Percentiles rank a stretch among this genome's conserved stretches.
phyloP scores from a whole-genome alignment of 2,113 vertebrate genomes.

The Athene noctua region DNA sequence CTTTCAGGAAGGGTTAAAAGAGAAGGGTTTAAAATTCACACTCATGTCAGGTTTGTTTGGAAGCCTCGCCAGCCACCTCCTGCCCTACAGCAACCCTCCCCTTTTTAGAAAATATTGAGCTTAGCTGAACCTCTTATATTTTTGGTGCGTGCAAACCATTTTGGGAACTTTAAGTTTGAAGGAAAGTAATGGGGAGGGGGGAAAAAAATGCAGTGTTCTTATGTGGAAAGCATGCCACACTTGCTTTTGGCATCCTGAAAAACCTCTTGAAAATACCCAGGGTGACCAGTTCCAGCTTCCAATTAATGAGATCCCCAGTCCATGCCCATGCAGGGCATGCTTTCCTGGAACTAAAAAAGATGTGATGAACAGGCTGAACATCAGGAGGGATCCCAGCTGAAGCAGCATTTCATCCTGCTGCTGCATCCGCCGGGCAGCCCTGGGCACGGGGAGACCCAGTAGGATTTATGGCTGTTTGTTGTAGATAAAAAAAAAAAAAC shows the following conservation, averaged over 20 bases:
- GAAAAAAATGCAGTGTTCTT: not conserved
- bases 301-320: not conserved
- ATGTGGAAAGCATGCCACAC: fast-evolving
- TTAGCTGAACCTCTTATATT: not conserved
- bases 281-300: not conserved
- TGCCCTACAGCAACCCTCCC: not conserved
- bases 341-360: not conserved
- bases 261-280: not conserved
- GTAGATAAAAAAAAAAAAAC: not conserved
- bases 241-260: not conserved
- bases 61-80: not conserved
- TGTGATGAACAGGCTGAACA: not conserved
- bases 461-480: constrained; percentile 55
- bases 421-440: not conserved
- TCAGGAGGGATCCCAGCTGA: not conserved
- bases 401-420: not conserved
- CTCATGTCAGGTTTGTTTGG: not conserved
- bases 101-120: fast-evolving
- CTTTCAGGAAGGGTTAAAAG: not conserved
- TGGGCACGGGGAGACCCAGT: not conserved
- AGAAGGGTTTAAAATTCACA: not conserved
- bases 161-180: not conserved
- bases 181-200: not conserved
- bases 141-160: not conserved
- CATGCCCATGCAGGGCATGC: not conserved